Base-by-base conservation (phyloP, 2,888 invertebrate species). In the Chrysina gloriosa region DNA sequence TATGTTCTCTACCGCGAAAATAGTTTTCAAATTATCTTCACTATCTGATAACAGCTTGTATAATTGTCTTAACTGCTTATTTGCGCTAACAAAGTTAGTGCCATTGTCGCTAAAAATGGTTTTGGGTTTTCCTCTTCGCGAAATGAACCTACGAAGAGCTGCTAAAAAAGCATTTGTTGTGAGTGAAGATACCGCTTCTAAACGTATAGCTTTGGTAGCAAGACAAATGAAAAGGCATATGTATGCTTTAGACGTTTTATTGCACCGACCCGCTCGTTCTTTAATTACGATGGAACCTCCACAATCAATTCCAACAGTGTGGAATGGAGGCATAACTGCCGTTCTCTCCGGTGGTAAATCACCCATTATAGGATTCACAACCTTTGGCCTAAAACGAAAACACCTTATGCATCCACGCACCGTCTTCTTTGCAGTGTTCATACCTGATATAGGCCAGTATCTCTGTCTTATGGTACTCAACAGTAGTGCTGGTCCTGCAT, bases 221-320 rank as follows among this genome's bases (percentile, higher is more conserved):
- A 73, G 72, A 65, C 77, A 78, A 1, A 78, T 70, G 67, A 75
- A 77, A n/a, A 75, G 6, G 19, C 70, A 69, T n/a, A 78, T 65
- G 64, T 76, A 77, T 4, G 70, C 70, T 63, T 78, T 77, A 1
- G 31, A 63, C 0, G 67, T 67, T 42, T 69, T 67, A 0, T 67
- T 63, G 19, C 75, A 74, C n/a, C 75, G 29, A 6, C 70, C 50
- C 14, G 4, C 23, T 6, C 63, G 39, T 3, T 70, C 69, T 21
- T 71, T 67, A 4, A 75, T 54, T 0, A 45, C 23, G 29, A 71
- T 64, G 14, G 70, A 71, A 16, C 72, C 70, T 19, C 68, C 71
- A 25, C 69, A 71, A 45, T 76, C 75, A 1, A 74, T 65, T 0
- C 74, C 74, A 5, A 63, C 72, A 42, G 71, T 71, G 3, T 67